phyloP scores from a whole-genome alignment of 2,113 vertebrate genomes.

The Parotia lawesii region DNA sequence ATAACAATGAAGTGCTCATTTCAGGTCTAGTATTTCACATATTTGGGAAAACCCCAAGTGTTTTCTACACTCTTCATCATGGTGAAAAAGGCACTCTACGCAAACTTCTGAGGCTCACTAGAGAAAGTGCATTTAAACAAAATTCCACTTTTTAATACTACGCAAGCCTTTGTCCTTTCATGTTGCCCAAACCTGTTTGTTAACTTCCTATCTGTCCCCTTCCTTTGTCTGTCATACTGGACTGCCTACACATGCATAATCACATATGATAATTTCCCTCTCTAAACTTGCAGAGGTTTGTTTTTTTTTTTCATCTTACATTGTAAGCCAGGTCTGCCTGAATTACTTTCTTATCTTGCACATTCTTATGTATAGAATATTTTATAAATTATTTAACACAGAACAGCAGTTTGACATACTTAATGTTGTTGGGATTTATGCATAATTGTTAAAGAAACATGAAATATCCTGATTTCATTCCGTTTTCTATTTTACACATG shows the following conservation, averaged over 20 bases:
- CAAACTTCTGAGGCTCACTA: neutral
- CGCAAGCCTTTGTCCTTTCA: neutral
- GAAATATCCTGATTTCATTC: neutral
- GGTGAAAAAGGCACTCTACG: neutral
- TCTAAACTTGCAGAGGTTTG: neutral
- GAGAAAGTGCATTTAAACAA: neutral
- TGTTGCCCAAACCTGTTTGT: neutral
- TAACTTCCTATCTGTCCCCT: neutral
- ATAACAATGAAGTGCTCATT: neutral
- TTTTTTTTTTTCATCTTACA: neutral
- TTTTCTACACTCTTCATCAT: neutral
- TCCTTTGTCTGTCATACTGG: neutral
- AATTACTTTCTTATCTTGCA: neutral
- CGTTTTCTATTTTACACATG: neutral
- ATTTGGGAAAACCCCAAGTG: neutral
- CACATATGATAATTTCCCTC: neutral
- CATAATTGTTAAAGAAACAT: neutral
- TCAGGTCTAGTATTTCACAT: neutral
- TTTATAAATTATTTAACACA: neutral
- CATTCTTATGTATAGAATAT: neutral
- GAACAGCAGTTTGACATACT: neutral
- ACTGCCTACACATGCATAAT: neutral
- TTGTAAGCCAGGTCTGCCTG: neutral
- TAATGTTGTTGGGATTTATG: neutral
- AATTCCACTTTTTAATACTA: neutral